Percentiles rank a stretch among this genome's conserved stretches.
These are phyloP conservation scores for Quadriops clusia DNA, from an alignment of 2,888 invertebrate species.

Conservation along the genomic window DNA sequence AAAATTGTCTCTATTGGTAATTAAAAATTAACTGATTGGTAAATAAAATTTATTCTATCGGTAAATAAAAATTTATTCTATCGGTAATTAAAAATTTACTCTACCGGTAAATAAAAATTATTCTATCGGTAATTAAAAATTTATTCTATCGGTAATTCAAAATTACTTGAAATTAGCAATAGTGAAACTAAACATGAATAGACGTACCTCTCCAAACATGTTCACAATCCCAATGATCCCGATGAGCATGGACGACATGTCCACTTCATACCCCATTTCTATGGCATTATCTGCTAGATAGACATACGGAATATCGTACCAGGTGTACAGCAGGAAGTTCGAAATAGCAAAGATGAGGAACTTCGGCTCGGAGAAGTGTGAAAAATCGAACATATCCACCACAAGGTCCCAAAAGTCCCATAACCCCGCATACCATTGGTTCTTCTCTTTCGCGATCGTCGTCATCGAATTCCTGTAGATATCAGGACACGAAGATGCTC, in stretches of 20 bases:
- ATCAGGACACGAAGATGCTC: constrained; percentile 84
- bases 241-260: constrained; percentile 68
- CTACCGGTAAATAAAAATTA: too few relatives aligned
- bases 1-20: too few relatives aligned
- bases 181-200: background rate
- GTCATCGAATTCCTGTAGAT: constrained; percentile 80
- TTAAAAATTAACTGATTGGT: too few relatives aligned
- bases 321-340: constrained; percentile 81
- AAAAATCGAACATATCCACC: constrained; percentile 69
- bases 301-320: constrained; percentile 90
- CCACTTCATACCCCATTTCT: constrained; percentile 57
- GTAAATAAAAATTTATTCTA: too few relatives aligned
- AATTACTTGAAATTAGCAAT: too few relatives aligned
- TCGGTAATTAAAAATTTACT: too few relatives aligned
- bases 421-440: constrained; percentile 59
- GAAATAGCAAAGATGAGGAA: constrained; percentile 74
- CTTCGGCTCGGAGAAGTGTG: constrained; percentile 61
- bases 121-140: too few relatives aligned
- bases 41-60: too few relatives aligned
- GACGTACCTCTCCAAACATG: constrained; percentile 75
- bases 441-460: constrained; percentile 70
- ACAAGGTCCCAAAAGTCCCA: constrained; percentile 69
- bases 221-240: constrained; percentile 80
- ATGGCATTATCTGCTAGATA: constrained; percentile 75
- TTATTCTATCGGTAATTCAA: too few relatives aligned